Evolutionary conservation across 2,797 vertebrate genomes (phyloP).

Genomic region (Hippoglossus hippoglossus): DNA sequence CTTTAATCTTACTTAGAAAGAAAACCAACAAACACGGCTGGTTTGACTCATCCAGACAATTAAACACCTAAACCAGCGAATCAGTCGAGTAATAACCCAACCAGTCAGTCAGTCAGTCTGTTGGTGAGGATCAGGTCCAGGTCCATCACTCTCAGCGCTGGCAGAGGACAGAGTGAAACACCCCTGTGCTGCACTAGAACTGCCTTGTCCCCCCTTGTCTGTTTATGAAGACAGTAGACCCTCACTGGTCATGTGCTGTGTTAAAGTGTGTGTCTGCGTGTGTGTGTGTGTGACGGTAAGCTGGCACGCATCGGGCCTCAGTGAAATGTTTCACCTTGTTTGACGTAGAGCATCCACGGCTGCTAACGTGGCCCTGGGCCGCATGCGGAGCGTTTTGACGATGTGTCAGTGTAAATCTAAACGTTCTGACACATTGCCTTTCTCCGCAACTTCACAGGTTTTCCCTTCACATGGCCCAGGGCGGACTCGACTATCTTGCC

Average conservation of each 20-base stretch:
- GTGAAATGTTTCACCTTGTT: conserved; percentile 48
- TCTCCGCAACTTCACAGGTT: conserved; percentile 36
- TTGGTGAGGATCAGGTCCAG: conserved; percentile 6
- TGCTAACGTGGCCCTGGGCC: conserved; percentile 31
- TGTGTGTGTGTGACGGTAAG: conserved; percentile 53
- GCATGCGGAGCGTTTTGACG: conserved; percentile 40
- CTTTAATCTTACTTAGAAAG: too few species aligned
- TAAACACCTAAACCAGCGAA: not conserved
- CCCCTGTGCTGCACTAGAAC: conserved; percentile 34
- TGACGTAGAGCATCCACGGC: conserved; percentile 37
- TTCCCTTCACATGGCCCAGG: conserved; percentile 38
- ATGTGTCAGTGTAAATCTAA: conserved; percentile 53
- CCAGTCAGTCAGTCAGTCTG: not conserved
- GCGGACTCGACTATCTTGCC: conserved; percentile 46
- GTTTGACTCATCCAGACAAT: too few species aligned
- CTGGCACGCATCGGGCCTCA: conserved; percentile 46
- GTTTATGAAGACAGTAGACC: conserved; percentile 4
- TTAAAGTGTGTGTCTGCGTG: conserved; percentile 32
- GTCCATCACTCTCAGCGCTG: conserved; percentile 1
- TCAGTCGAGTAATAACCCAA: conserved; percentile 17
- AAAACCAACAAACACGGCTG: not conserved
- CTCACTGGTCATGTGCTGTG: not conserved
- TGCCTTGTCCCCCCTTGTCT: conserved; percentile 23
- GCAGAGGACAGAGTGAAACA: conserved; percentile 1
- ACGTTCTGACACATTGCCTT: conserved; percentile 30